Evolutionary conservation across 2,113 vertebrate species (phyloP).

Genomic region (Dissostichus mawsoni): DNA sequence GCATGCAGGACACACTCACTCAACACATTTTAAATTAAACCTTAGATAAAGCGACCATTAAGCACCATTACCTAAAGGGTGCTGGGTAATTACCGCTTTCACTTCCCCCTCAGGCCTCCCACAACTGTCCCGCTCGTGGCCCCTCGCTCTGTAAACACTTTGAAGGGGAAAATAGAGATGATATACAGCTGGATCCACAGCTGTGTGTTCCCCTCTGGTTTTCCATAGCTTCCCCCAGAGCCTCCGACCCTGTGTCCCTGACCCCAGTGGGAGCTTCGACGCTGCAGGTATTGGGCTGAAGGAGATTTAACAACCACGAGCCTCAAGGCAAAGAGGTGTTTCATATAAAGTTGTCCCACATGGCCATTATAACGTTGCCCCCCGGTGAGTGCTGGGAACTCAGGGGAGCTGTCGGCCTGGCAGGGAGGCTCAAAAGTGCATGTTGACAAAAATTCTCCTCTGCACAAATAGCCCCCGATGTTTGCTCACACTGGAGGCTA

Average conservation of each 20-base stretch:
- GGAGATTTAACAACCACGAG: conserved; percentile 70
- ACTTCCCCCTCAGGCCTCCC: conserved; percentile 41
- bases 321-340: conserved; percentile 75
- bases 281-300: conserved; percentile 48
- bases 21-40: conserved; percentile 57
- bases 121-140: conserved; percentile 23
- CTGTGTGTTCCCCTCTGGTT: conserved; percentile 11
- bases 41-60: conserved; percentile 53
- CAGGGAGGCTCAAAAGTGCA: conserved; percentile 66
- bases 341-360: conserved; percentile 76
- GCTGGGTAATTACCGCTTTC: conserved; percentile 63
- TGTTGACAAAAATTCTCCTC: conserved; percentile 57
- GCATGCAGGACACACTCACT: conserved; percentile 41
- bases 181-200: conserved; percentile 51
- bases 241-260: conserved; percentile 48
- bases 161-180: conserved; percentile 51
- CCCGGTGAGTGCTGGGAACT: conserved; percentile 72
- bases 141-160: conserved; percentile 59
- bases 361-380: conserved; percentile 63
- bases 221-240: conserved; percentile 22
- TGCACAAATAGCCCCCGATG: conserved; percentile 60
- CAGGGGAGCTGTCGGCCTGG: conserved; percentile 61
- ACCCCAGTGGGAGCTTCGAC: conserved; percentile 63
- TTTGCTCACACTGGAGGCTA: conserved; percentile 39
- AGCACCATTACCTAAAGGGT: conserved; percentile 52